Conservation (phyloP, 2,113 vertebrate species). For the Melanerpes formicivorus region DNA sequence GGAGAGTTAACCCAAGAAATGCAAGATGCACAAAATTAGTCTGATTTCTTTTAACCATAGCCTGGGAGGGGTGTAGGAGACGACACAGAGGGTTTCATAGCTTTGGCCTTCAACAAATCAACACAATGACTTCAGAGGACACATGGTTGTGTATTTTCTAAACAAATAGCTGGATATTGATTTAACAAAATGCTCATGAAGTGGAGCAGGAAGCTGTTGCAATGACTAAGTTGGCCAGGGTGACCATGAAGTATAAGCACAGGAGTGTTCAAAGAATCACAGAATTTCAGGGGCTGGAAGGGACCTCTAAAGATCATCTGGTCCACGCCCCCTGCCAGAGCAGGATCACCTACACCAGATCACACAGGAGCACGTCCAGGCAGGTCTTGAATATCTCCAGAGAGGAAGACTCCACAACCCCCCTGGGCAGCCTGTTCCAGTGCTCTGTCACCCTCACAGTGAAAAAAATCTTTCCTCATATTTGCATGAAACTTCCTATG, state of each 20-base stretch:
- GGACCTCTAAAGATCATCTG: no score
- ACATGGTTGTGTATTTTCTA: not conserved
- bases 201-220: constrained; percentile 23
- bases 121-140: constrained; percentile 3
- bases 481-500: no score
- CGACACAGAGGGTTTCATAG: constrained; percentile 6
- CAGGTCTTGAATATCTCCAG: no score
- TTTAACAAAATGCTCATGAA: constrained; percentile 26
- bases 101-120: constrained; percentile 48
- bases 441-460: no score
- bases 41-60: not conserved
- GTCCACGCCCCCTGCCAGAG: no score
- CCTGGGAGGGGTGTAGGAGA: not conserved
- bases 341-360: no score
- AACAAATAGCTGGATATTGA: not conserved
- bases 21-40: not conserved
- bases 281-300: no score
- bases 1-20: constrained; percentile 21
- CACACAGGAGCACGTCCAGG: no score
- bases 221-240: constrained; percentile 8
- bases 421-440: no score
- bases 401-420: no score
- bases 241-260: not conserved
- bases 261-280: no score
- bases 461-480: no score